Conservation (phyloP, 2,797 vertebrate genomes). For the Craterocephalus amniculus region DNA sequence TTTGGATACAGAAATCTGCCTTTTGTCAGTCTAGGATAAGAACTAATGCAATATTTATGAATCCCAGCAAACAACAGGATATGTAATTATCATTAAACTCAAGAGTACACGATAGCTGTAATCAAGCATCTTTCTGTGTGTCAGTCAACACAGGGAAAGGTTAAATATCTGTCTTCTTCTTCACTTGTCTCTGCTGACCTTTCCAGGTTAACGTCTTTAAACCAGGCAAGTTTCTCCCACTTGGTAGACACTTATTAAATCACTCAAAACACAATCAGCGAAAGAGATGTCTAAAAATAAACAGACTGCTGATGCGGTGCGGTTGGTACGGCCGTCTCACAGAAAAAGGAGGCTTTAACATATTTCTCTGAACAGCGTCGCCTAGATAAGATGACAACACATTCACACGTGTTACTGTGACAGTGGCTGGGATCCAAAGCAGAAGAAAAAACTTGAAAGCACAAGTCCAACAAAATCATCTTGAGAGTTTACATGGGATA, state of each 20-base stretch:
- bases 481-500: constrained; percentile 41
- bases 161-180: constrained; percentile 66
- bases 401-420: constrained; percentile 58
- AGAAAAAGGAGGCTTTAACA: constrained; percentile 30
- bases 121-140: constrained; percentile 77
- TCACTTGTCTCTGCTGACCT: constrained; percentile 70
- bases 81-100: constrained; percentile 84
- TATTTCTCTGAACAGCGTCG: constrained; percentile 40
- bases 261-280: constrained; percentile 63
- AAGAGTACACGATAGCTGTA: constrained; percentile 78
- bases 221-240: constrained; percentile 51
- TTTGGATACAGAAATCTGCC: constrained; percentile 28
- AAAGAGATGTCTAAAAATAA: constrained; percentile 65
- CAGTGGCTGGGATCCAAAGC: constrained; percentile 49
- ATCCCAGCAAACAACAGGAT: constrained; percentile 75
- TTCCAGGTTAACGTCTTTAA: constrained; percentile 56
- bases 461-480: constrained; percentile 22
- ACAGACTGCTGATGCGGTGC: constrained; percentile 12
- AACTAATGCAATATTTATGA: constrained; percentile 72
- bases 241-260: constrained; percentile 62
- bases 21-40: constrained; percentile 33
- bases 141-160: constrained; percentile 71
- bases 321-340: not conserved
- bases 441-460: constrained; percentile 25
- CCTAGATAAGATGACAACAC: constrained; percentile 52